phyloP scores from a whole-genome alignment of 2,797 vertebrate genomes.

The Mycteria americana region DNA sequence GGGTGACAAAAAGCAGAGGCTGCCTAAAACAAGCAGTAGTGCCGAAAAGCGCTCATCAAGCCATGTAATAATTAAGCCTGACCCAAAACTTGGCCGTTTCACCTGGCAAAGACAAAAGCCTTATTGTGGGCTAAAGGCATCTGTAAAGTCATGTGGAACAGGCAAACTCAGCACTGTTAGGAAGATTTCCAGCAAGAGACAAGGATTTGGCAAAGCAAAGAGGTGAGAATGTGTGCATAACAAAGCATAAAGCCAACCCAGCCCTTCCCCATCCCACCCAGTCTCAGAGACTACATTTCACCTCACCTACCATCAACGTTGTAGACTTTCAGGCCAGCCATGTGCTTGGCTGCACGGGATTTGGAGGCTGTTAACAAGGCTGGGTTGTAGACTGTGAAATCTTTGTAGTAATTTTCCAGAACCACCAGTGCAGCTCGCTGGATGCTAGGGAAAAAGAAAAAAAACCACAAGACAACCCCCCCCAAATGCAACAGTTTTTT shows the following conservation, averaged over 20 bases:
- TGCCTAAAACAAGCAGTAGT: neutral
- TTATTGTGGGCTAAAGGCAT: neutral
- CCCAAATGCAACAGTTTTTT: neutral
- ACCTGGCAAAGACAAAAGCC: slow-evolving; percentile 15
- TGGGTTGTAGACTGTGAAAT: slow-evolving; percentile 93
- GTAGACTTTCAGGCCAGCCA: slow-evolving; percentile 94
- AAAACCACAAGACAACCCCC: neutral
- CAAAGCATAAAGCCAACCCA: slow-evolving; percentile 6
- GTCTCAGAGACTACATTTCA: neutral
- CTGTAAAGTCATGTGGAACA: slow-evolving; percentile 22
- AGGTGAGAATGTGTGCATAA: slow-evolving; percentile 35
- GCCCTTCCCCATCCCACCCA: slow-evolving; percentile 21
- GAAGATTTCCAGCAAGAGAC: slow-evolving; percentile 39
- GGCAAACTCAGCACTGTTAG: neutral
- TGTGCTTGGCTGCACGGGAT: slow-evolving; percentile 88
- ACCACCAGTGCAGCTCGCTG: slow-evolving; percentile 91
- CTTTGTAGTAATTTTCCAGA: slow-evolving; percentile 94
- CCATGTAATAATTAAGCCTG: neutral
- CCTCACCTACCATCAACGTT: slow-evolving; percentile 88
- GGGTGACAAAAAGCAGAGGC: slow-evolving; percentile 6
- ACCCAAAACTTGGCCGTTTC: neutral
- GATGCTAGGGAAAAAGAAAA: neutral
- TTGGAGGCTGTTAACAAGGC: slow-evolving; percentile 89
- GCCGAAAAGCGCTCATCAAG: neutral
- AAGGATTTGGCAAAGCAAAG: slow-evolving; percentile 46